phyloP scores from a whole-genome alignment of 1,140 invertebrate species.

The Theocolax elegans region DNA sequence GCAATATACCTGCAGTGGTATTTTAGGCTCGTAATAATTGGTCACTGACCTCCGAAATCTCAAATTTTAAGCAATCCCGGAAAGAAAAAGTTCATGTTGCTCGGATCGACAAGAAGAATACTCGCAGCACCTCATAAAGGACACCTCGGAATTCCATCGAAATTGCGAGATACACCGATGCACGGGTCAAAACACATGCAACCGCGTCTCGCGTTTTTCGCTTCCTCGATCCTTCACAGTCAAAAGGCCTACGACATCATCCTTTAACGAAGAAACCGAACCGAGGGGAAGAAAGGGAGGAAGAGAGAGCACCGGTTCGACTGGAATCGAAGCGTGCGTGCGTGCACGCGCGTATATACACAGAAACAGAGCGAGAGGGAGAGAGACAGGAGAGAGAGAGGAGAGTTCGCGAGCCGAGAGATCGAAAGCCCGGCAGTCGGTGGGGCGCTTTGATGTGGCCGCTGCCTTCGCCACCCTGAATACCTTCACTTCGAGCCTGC shows the following conservation, averaged over 20 bases:
- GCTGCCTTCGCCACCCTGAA: conserved; percentile 57
- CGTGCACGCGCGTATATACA: conserved; percentile 31
- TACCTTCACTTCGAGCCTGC: conserved; percentile 47
- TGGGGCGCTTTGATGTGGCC: conserved; percentile 60
- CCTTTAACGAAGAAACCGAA: conserved; percentile 36
- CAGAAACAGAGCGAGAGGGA: neutral
- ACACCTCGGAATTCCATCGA: too few species aligned
- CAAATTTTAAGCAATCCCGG: too few species aligned
- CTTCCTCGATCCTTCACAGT: neutral
- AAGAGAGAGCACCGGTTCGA: conserved; percentile 52
- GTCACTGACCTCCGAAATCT: too few species aligned
- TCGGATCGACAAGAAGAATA: too few species aligned
- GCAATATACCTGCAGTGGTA: too few species aligned
- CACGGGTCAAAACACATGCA: too few species aligned
- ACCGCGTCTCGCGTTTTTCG: too few species aligned
- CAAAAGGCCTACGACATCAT: conserved; percentile 32
- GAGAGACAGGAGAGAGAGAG: neutral
- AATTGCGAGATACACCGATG: too few species aligned
- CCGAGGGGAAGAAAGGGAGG: conserved; percentile 1
- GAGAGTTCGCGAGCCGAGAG: conserved; percentile 43
- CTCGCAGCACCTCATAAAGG: too few species aligned
- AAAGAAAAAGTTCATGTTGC: too few species aligned
- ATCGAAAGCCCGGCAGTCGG: conserved; percentile 54
- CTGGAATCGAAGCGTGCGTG: conserved; percentile 53
- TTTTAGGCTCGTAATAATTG: too few species aligned